Evolutionary conservation across 2,888 invertebrate species (phyloP).

Genomic region (Acleris literana): DNA sequence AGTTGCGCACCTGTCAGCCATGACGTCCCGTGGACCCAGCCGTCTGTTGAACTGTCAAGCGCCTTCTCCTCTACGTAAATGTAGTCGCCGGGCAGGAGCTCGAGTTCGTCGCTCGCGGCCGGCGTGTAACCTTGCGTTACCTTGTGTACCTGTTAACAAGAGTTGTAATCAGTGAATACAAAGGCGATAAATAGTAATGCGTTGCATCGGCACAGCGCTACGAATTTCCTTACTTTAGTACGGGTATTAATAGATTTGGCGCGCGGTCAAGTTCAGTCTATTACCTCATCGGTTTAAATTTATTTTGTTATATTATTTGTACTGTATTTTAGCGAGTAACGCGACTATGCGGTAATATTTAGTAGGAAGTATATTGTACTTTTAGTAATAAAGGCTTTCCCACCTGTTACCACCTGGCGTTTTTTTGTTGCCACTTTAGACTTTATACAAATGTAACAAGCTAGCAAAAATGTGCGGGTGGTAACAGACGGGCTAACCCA

Average conservation of each 20-base stretch:
- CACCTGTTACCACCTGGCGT: too few species aligned
- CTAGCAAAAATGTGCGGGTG: too few species aligned
- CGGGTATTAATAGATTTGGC: neutral
- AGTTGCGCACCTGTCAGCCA: conserved; percentile 18
- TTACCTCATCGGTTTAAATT: too few species aligned
- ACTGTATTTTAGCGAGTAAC: too few species aligned
- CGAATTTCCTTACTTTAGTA: neutral
- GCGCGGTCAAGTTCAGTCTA: too few species aligned
- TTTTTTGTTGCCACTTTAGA: too few species aligned
- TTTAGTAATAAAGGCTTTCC: too few species aligned
- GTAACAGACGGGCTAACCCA: too few species aligned
- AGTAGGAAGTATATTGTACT: too few species aligned
- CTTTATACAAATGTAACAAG: too few species aligned
- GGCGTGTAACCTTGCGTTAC: conserved; percentile 91
- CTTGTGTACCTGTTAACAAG: conserved; percentile 85
- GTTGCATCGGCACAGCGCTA: neutral
- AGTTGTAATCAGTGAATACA: conserved; percentile 36
- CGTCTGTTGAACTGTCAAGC: conserved; percentile 89
- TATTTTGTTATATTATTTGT: too few species aligned
- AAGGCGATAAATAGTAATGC: neutral
- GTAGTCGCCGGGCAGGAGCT: conserved; percentile 93
- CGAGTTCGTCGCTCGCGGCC: conserved; percentile 91
- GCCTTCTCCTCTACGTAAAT: conserved; percentile 91
- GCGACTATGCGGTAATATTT: too few species aligned
- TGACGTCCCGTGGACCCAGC: conserved; percentile 22